phyloP scores from a whole-genome alignment of 2,113 vertebrate genomes.

The Chamaea fasciata region DNA sequence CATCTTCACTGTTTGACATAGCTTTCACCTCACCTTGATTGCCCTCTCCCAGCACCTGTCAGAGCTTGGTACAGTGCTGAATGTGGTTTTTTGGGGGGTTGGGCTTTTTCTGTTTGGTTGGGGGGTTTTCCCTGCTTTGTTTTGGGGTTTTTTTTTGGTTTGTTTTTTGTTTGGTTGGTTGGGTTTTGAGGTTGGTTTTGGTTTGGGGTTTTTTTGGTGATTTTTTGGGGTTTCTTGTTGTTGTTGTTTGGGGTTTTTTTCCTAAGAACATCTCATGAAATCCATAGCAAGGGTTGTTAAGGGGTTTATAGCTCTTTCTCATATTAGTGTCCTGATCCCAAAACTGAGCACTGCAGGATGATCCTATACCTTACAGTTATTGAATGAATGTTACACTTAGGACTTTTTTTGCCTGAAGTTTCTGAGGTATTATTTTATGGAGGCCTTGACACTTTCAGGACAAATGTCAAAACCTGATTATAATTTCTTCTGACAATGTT shows the following conservation, averaged over 20 bases:
- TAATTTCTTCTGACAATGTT: conserved; percentile 54
- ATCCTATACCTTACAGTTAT: not conserved
- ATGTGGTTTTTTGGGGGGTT: not conserved
- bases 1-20: not conserved
- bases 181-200: too few relatives aligned
- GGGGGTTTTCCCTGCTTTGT: too few relatives aligned
- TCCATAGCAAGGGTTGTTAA: not conserved
- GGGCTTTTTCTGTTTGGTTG: not conserved
- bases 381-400: not conserved
- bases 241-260: too few relatives aligned
- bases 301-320: not conserved
- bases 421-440: conserved; percentile 10
- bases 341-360: not conserved
- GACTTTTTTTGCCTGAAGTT: not conserved
- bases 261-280: not conserved
- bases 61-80: not conserved
- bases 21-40: not conserved
- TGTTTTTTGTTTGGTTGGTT: too few relatives aligned
- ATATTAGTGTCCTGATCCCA: not conserved
- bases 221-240: too few relatives aligned
- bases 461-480: conserved; percentile 42
- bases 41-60: not conserved
- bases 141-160: too few relatives aligned
- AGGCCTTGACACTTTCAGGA: conserved; percentile 6
- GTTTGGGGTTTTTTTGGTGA: too few relatives aligned